Evolutionary conservation across 1,140 invertebrate genomes (phyloP).

Genomic region (Polypedilum vanderplanki): DNA sequence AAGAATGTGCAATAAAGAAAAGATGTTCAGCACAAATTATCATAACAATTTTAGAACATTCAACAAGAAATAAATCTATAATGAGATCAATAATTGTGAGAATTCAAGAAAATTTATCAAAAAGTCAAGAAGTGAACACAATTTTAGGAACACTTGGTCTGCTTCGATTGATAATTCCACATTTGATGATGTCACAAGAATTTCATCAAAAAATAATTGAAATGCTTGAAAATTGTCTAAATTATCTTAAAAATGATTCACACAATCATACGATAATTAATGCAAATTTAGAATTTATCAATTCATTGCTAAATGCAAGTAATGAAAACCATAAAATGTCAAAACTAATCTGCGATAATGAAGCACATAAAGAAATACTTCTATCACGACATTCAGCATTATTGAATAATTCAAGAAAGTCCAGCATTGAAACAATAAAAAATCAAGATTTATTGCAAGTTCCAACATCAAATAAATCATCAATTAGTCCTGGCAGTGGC

Average conservation of each 20-base stretch:
- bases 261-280: conserved; percentile 68
- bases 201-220: conserved; percentile 46
- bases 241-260: conserved; percentile 54
- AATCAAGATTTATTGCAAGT: conserved; percentile 17
- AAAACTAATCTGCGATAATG: neutral
- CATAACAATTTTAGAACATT: conserved; percentile 42
- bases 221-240: conserved; percentile 68
- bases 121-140: conserved; percentile 44
- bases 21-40: conserved; percentile 43
- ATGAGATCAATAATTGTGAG: conserved; percentile 40
- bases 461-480: neutral
- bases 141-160: conserved; percentile 60
- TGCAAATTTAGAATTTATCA: conserved; percentile 64
- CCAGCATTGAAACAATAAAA: conserved; percentile 11
- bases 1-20: conserved; percentile 41
- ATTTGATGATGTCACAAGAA: conserved; percentile 45
- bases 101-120: conserved; percentile 45
- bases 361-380: conserved; percentile 3
- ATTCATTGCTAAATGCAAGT: conserved; percentile 50
- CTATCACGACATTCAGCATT: neutral
- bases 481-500: too few species aligned
- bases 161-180: conserved; percentile 55
- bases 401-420: neutral
- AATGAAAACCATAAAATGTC: neutral
- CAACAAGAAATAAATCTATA: conserved; percentile 40